These are phyloP conservation scores for Sebastes taczanowskii DNA, from an alignment of 2,797 vertebrate species.

Conservation along the genomic window DNA sequence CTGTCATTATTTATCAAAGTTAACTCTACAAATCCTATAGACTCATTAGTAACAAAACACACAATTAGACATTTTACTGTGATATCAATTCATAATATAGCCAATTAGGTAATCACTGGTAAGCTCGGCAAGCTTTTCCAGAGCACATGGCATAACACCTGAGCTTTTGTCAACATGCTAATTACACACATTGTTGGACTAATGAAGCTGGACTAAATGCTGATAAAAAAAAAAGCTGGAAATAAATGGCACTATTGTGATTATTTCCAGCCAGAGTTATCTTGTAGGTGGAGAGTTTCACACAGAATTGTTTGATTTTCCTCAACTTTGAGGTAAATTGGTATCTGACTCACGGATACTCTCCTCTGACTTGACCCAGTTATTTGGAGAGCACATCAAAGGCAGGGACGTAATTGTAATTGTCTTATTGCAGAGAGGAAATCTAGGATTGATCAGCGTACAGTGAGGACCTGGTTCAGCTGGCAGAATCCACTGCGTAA, in stretches of 20 bases:
- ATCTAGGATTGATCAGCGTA: conserved; percentile 26
- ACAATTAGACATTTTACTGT: not conserved
- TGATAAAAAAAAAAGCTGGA: not conserved
- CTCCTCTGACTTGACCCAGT: conserved; percentile 65
- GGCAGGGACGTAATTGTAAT: conserved; percentile 56
- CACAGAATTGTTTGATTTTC: conserved; percentile 45
- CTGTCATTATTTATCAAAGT: not conserved
- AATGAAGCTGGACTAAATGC: conserved; percentile 6
- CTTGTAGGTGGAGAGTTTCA: conserved; percentile 12
- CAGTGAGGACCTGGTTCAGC: conserved; percentile 28
- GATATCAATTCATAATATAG: not conserved
- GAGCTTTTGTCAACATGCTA: not conserved
- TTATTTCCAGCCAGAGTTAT: conserved; percentile 4
- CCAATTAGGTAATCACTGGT: not conserved
- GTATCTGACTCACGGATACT: conserved; percentile 50
- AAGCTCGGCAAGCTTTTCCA: not conserved
- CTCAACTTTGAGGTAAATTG: conserved; percentile 47
- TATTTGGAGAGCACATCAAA: conserved; percentile 70
- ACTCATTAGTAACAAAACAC: conserved; percentile 1
- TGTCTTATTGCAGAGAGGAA: conserved; percentile 43
- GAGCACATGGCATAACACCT: not conserved
- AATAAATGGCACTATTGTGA: conserved; percentile 3
- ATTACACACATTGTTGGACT: not conserved
- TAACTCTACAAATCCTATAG: not conserved
- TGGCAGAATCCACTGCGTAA: conserved; percentile 29